Conservation (phyloP, 2,888 invertebrate species). For the Ethmia dodecea region DNA sequence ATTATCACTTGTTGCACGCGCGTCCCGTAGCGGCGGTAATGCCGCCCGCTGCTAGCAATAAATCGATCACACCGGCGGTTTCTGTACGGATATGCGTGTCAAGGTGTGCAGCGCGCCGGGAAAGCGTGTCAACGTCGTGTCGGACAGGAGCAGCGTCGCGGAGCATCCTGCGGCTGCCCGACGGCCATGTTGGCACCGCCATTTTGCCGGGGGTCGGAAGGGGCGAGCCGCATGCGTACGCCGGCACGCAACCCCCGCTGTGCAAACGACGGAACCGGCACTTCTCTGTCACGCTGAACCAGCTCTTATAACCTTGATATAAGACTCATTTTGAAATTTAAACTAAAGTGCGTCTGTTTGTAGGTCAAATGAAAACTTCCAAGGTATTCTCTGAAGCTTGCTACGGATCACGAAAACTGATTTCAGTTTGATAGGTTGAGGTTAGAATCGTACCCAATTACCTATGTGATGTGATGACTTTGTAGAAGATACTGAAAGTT, state of each 20-base stretch:
- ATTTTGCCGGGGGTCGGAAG: conserved; percentile 71
- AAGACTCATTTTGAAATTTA: conserved; percentile 44
- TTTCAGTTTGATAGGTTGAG: conserved; percentile 54
- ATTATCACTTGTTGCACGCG: conserved; percentile 74
- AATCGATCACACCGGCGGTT: conserved; percentile 54
- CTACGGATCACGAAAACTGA: conserved; percentile 61
- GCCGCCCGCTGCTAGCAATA: conserved; percentile 40
- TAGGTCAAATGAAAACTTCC: conserved; percentile 63
- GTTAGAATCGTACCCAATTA: conserved; percentile 15
- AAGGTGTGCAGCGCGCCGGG: conserved; percentile 54
- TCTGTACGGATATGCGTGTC: conserved; percentile 50
- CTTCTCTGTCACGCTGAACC: conserved; percentile 33
- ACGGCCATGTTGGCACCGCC: conserved; percentile 77
- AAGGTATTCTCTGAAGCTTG: conserved; percentile 62
- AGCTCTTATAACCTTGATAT: conserved; percentile 36
- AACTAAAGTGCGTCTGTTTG: conserved; percentile 52
- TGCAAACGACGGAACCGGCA: conserved; percentile 61
- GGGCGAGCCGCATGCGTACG: conserved; percentile 74
- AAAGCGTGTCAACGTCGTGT: conserved; percentile 62
- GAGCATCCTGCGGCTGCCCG: conserved; percentile 74
- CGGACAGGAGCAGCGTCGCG: conserved; percentile 62
- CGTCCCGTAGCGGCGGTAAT: conserved; percentile 37
- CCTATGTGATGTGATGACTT: conserved; percentile 1
- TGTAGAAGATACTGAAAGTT: too few species aligned
- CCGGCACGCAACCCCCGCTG: conserved; percentile 58